Evolutionary conservation across 2,797 vertebrate genomes (phyloP).

Genomic region (Aulostomus chinensis): DNA sequence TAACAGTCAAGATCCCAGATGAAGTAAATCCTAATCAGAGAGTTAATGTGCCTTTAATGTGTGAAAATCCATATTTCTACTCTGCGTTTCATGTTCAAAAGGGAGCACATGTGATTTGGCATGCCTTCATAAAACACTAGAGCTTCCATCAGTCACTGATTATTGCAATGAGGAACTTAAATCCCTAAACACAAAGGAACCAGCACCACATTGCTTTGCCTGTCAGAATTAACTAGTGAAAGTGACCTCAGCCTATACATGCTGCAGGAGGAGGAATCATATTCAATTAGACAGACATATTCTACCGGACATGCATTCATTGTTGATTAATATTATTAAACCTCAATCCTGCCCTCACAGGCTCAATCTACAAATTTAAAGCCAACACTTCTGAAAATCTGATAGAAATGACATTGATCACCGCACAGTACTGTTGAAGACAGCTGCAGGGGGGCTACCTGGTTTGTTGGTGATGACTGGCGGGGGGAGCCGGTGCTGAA

Average conservation of each 20-base stretch:
- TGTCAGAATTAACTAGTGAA: conserved; percentile 77
- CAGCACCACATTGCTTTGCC: conserved; percentile 65
- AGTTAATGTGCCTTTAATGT: conserved; percentile 72
- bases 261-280: conserved; percentile 63
- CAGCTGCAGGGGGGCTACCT: conserved; percentile 42
- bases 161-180: conserved; percentile 79
- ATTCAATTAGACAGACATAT: conserved; percentile 71
- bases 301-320: conserved; percentile 59
- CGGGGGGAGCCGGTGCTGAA: conserved; percentile 45
- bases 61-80: conserved; percentile 80
- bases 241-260: conserved; percentile 70
- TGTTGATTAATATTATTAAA: conserved; percentile 62
- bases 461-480: conserved; percentile 49
- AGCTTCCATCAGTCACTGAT: conserved; percentile 78
- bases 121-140: conserved; percentile 72
- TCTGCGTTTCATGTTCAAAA: conserved; percentile 75
- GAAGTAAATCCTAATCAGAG: conserved; percentile 73
- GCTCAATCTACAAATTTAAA: conserved; percentile 13
- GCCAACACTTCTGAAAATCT: conserved; percentile 11
- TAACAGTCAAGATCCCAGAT: conserved; percentile 73
- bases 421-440: not conserved
- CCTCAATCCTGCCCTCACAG: conserved; percentile 7
- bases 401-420: conserved; percentile 21
- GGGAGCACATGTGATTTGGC: conserved; percentile 73
- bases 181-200: conserved; percentile 81